Conservation (phyloP, 2,797 vertebrate species). For the Arnoldichthys spilopterus region DNA sequence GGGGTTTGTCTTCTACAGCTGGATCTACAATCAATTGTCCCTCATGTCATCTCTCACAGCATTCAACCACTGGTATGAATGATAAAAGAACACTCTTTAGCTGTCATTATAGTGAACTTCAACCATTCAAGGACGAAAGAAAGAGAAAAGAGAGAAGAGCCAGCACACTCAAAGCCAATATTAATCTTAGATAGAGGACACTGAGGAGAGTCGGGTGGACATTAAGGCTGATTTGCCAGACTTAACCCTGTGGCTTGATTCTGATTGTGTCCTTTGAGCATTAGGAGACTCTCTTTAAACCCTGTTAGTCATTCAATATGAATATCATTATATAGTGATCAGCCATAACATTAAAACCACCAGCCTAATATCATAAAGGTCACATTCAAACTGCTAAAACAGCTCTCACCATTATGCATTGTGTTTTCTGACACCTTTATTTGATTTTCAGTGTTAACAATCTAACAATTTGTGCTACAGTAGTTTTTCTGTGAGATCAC, state of each 20-base stretch:
- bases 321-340: background rate
- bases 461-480: no score
- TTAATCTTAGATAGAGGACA: slow-evolving; percentile 8
- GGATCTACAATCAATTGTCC: slow-evolving; percentile 73
- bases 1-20: slow-evolving; percentile 44
- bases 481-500: no score
- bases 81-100: slow-evolving; percentile 44
- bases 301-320: background rate
- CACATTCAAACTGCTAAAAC: no score
- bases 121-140: slow-evolving; percentile 39
- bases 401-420: no score
- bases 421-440: no score
- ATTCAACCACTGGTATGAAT: slow-evolving; percentile 48
- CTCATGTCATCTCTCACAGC: slow-evolving; percentile 59
- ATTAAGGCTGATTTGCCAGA: slow-evolving; percentile 14
- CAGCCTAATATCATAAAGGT: no score
- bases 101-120: slow-evolving; percentile 39
- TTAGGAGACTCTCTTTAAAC: slow-evolving; percentile 10
- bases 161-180: slow-evolving; percentile 13
- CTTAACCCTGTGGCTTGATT: slow-evolving; percentile 21
- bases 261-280: slow-evolving; percentile 6
- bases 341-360: no score
- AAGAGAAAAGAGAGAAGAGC: slow-evolving; percentile 30
- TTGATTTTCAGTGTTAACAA: no score
- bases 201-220: slow-evolving; percentile 2